A percentile compares a stretch with the other conserved stretches of the same genome.
These are phyloP conservation scores for Lepisosteus oculatus DNA, from an alignment of 2,113 vertebrate genomes.

Conservation along the genomic window DNA sequence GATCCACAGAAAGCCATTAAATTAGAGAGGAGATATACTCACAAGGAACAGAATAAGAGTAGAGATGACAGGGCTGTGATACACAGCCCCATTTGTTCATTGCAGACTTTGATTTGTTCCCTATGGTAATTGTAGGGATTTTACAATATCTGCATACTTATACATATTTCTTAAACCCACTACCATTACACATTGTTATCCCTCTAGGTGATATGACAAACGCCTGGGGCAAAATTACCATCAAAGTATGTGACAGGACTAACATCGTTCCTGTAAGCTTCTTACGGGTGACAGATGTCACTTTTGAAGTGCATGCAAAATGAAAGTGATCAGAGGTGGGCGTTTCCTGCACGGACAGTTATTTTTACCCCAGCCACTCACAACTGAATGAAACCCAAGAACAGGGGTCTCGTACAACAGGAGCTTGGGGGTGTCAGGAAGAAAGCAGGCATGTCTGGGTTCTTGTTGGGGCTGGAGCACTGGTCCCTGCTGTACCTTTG, in stretches of 20 bases:
- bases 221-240: slow-evolving; percentile 70
- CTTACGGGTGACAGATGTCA: slow-evolving; percentile 73
- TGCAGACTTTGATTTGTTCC: slow-evolving; percentile 79
- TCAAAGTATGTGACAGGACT: slow-evolving; percentile 72
- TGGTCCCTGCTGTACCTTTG: slow-evolving; percentile 17
- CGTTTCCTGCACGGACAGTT: slow-evolving; percentile 60
- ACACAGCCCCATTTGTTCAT: slow-evolving; percentile 63
- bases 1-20: slow-evolving; percentile 38
- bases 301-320: slow-evolving; percentile 70
- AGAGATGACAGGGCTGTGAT: slow-evolving; percentile 72
- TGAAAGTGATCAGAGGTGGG: slow-evolving; percentile 67
- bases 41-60: slow-evolving; percentile 63
- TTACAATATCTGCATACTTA: slow-evolving; percentile 75
- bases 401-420: slow-evolving; percentile 46
- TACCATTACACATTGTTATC: slow-evolving; percentile 81
- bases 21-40: slow-evolving; percentile 61
- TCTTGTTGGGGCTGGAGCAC: slow-evolving; percentile 40
- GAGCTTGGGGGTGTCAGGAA: slow-evolving; percentile 39
- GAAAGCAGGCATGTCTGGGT: slow-evolving; percentile 38
- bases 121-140: slow-evolving; percentile 74
- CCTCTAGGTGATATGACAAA: slow-evolving; percentile 82
- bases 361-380: slow-evolving; percentile 43
- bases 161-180: slow-evolving; percentile 62
- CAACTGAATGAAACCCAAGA: slow-evolving; percentile 58
- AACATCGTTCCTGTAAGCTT: slow-evolving; percentile 75